phyloP scores from a whole-genome alignment of 2,797 vertebrate genomes.

The Cuniculus paca region DNA sequence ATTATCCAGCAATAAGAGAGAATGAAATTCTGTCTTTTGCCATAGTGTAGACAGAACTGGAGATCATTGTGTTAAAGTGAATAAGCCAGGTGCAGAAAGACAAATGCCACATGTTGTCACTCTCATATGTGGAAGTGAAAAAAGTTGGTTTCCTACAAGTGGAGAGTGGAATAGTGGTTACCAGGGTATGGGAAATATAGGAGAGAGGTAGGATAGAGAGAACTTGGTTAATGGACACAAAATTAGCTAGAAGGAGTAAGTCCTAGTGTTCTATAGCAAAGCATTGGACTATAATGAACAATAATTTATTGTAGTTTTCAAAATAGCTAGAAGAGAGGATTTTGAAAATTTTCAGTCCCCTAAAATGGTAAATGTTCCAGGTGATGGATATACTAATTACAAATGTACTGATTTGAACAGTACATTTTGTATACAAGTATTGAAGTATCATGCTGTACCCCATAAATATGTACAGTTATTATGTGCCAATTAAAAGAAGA shows the following conservation, averaged over 20 bases:
- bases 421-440: not conserved
- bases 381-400: not conserved
- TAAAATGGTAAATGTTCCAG: not conserved
- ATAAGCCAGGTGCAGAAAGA: not conserved
- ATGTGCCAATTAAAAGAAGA: not conserved
- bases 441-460: not conserved
- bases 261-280: not conserved
- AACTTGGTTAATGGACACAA: not conserved
- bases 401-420: not conserved
- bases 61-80: not conserved
- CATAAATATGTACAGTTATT: not conserved
- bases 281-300: not conserved
- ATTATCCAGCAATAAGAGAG: not conserved
- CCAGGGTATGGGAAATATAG: not conserved
- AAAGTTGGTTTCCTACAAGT: not conserved
- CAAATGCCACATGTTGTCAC: not conserved
- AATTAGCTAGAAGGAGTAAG: not conserved
- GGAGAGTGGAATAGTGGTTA: not conserved
- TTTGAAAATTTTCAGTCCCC: not conserved
- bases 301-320: not conserved
- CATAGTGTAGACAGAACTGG: not conserved
- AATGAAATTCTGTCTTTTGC: not conserved
- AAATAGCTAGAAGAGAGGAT: not conserved
- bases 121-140: not conserved
- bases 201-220: too few relatives aligned